Evolutionary conservation across 2,797 vertebrate species (phyloP).

Genomic region (Poeciliopsis infans): DNA sequence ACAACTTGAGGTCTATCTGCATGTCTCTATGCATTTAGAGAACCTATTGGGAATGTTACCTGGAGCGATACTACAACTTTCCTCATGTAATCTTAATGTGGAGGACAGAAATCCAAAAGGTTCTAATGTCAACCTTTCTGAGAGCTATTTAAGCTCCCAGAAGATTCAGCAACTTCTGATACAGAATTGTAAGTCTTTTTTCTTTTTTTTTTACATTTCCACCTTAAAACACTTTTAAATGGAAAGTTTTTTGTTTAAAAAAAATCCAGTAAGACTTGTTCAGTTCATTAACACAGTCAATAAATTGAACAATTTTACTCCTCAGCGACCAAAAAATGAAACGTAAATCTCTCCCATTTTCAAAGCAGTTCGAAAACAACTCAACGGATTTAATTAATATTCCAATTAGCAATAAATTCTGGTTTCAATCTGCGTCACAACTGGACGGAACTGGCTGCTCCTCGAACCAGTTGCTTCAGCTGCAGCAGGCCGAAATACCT

Average conservation of each 20-base stretch:
- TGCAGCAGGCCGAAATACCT: slow-evolving; percentile 78
- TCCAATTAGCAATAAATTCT: not conserved
- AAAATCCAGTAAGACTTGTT: not conserved
- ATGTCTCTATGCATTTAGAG: not conserved
- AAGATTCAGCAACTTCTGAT: not conserved
- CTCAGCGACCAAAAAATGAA: not conserved
- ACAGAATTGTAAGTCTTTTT: not conserved
- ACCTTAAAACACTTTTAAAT: not conserved
- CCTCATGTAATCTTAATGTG: not conserved
- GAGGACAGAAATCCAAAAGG: not conserved
- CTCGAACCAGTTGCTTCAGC: not conserved
- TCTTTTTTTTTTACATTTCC: not conserved
- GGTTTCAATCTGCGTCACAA: slow-evolving; percentile 20
- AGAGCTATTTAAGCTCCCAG: not conserved
- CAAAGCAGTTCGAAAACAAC: not conserved
- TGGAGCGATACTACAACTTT: not conserved
- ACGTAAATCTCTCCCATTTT: not conserved
- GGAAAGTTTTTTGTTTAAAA: not conserved
- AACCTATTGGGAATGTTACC: not conserved
- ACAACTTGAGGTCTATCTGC: not conserved
- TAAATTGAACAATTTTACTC: not conserved
- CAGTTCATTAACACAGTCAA: too few relatives aligned
- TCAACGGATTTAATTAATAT: not conserved
- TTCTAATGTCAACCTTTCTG: not conserved
- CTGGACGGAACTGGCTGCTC: slow-evolving; percentile 13